Percentiles rank a stretch among this genome's conserved stretches.
Evolutionary conservation across 2,113 vertebrate genomes (phyloP).

Genomic region (Tauraco erythrolophus): DNA sequence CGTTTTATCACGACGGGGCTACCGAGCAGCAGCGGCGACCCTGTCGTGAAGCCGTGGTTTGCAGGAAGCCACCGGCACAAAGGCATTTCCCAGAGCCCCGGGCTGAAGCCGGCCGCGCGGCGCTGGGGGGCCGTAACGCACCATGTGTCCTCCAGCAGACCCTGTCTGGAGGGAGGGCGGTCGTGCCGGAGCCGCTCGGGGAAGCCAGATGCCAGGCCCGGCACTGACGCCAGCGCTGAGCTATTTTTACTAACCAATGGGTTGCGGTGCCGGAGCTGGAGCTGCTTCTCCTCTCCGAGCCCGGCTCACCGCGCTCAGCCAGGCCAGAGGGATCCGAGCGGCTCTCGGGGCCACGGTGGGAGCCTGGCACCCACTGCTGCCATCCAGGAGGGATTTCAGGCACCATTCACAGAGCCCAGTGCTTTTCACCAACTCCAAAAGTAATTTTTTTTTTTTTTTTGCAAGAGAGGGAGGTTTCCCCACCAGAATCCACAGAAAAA

Average conservation of each 20-base stretch:
- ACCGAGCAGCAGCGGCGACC: background rate
- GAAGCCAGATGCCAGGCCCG: constrained; percentile 62
- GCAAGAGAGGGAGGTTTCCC: background rate
- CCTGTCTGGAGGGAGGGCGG: background rate
- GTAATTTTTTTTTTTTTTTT: background rate
- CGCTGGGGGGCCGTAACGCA: background rate
- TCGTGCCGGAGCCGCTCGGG: background rate
- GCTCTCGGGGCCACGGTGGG: background rate
- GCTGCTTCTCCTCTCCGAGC: background rate
- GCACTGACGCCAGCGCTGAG: constrained; percentile 54
- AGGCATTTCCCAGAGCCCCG: background rate
- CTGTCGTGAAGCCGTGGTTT: fast-evolving
- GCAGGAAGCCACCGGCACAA: background rate
- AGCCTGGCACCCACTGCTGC: background rate
- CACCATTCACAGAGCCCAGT: fast-evolving
- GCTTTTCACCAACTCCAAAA: background rate
- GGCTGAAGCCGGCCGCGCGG: background rate
- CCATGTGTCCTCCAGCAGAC: constrained; percentile 40
- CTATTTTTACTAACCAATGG: constrained; percentile 68
- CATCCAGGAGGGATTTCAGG: background rate
- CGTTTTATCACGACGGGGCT: background rate
- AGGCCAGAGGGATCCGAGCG: background rate
- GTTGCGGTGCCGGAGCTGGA: background rate
- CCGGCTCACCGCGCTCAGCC: background rate
- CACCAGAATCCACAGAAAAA: background rate